Conservation (phyloP, 2,113 vertebrate species). For the Mystacornis crossleyi region DNA sequence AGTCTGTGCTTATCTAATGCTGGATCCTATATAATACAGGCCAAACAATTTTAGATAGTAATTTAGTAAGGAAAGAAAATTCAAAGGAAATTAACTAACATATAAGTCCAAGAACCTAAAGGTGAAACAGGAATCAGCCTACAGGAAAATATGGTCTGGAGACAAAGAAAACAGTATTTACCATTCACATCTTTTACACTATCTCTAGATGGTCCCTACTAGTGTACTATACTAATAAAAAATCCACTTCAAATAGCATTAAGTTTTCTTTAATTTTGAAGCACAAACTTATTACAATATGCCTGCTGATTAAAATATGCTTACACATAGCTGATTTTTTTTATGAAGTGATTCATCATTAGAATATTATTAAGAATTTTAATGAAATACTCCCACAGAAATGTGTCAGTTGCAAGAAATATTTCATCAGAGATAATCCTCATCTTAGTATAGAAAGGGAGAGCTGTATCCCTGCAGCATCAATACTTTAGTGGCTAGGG, state of each 20-base stretch:
- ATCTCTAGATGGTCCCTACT: not conserved
- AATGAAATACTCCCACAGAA: slow-evolving; percentile 29
- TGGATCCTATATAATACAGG: not conserved
- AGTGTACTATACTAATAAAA: not conserved
- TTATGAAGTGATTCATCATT: slow-evolving; percentile 36
- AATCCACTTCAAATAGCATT: not conserved
- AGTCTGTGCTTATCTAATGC: not conserved
- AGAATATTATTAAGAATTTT: slow-evolving; percentile 36
- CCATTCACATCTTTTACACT: not conserved
- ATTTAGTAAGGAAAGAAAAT: not conserved
- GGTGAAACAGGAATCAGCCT: not conserved
- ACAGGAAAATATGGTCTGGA: not conserved
- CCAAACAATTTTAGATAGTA: not conserved
- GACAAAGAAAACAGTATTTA: not conserved
- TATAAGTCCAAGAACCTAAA: not conserved
- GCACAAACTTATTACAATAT: not conserved
- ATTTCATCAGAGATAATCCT: not conserved
- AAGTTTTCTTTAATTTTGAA: not conserved
- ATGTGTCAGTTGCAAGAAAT: not conserved
- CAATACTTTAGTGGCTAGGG: not conserved
- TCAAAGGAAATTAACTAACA: not conserved
- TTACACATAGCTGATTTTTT: not conserved
- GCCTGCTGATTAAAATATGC: not conserved
- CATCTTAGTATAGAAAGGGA: not conserved
- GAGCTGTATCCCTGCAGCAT: not conserved